phyloP scores from a whole-genome alignment of 2,113 vertebrate genomes.

The Noctilio leporinus region DNA sequence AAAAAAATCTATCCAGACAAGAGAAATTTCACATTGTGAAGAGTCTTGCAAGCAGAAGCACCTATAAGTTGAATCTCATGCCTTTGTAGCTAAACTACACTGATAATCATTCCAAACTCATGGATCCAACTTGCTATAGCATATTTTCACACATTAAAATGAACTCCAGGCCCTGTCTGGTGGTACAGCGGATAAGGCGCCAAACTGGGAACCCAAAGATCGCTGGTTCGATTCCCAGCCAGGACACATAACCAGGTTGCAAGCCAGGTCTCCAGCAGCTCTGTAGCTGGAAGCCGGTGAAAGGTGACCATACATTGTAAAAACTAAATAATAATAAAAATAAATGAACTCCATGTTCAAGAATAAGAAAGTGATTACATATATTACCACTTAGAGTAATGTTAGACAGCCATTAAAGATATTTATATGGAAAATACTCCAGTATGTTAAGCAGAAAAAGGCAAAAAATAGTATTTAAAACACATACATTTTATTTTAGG shows the following conservation, averaged over 20 bases:
- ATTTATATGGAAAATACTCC: background rate
- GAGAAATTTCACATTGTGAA: conserved; percentile 13
- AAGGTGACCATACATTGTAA: too few relatives aligned
- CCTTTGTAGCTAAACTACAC: background rate
- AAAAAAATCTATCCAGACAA: background rate
- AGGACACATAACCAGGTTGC: too few relatives aligned
- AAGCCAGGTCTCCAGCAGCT: too few relatives aligned
- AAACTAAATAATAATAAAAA: too few relatives aligned
- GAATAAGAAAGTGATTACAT: background rate
- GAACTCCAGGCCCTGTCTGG: too few relatives aligned
- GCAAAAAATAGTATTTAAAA: background rate
- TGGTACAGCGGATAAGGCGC: too few relatives aligned
- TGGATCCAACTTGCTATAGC: background rate
- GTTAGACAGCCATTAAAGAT: background rate
- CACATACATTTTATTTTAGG: background rate
- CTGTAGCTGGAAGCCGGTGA: too few relatives aligned
- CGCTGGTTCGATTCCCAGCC: too few relatives aligned
- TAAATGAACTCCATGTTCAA: background rate
- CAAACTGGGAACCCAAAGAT: too few relatives aligned
- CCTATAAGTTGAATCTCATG: background rate
- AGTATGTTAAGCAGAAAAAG: background rate
- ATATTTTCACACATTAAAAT: background rate
- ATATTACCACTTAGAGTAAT: background rate
- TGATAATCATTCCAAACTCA: background rate
- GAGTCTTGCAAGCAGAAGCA: background rate